phyloP scores from a whole-genome alignment of 2,888 invertebrate species.

The Eilema depressum region DNA sequence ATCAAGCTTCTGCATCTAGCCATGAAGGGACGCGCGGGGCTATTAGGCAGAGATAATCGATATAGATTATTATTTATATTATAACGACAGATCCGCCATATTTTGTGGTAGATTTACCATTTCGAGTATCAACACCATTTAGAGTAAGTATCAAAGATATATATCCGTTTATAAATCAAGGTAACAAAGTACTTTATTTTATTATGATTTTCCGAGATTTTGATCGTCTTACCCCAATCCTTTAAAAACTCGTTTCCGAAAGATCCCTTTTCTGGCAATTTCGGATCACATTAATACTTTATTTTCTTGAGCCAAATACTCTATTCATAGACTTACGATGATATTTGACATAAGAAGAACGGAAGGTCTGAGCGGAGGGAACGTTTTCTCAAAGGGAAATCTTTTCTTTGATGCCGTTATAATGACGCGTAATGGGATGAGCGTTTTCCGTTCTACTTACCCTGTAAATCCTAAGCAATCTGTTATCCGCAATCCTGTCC shows the following conservation, averaged over 20 bases:
- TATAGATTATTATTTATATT: too few relatives aligned
- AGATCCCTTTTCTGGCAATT: not conserved
- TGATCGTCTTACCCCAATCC: not conserved
- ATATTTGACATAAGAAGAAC: not conserved
- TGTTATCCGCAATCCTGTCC: not conserved
- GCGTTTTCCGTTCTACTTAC: conserved; percentile 3
- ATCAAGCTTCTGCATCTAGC: too few relatives aligned
- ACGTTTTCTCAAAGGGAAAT: conserved; percentile 4
- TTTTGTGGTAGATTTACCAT: too few relatives aligned
- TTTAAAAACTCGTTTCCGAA: not conserved
- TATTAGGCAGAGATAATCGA: too few relatives aligned
- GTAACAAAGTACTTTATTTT: not conserved
- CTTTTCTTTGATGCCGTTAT: conserved; percentile 8
- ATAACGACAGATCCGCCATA: too few relatives aligned
- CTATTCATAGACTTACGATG: not conserved
- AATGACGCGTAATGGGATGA: conserved; percentile 8
- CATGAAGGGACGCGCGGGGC: too few relatives aligned
- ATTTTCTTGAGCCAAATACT: not conserved
- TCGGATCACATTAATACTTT: not conserved
- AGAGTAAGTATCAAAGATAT: too few relatives aligned
- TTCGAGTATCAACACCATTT: too few relatives aligned
- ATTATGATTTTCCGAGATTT: not conserved
- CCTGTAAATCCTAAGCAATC: not conserved
- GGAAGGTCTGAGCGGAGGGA: not conserved
- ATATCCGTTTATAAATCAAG: too few relatives aligned